phyloP scores from a whole-genome alignment of 2,888 invertebrate genomes.

The Eurytoma californica region DNA sequence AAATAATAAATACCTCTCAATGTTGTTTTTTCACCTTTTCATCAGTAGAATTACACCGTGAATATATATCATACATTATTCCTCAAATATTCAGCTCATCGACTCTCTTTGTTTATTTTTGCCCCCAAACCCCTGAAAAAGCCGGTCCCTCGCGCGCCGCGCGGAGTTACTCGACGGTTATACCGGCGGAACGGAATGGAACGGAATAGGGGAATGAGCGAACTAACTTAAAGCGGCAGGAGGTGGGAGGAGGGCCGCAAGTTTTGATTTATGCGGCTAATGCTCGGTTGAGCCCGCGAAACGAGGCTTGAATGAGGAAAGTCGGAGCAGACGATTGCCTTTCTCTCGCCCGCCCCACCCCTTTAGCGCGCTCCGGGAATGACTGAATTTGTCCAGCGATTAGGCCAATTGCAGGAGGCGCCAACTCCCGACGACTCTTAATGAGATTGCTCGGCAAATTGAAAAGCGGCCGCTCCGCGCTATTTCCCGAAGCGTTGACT shows the following conservation, averaged over 20 bases:
- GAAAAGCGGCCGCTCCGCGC: conserved; percentile 29
- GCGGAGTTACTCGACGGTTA: conserved; percentile 11
- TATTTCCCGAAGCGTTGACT: conserved; percentile 11
- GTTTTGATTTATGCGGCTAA: conserved; percentile 71
- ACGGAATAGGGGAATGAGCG: conserved; percentile 51
- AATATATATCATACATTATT: not conserved
- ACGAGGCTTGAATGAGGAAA: conserved; percentile 62
- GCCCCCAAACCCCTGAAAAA: not conserved
- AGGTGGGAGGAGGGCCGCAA: conserved; percentile 58
- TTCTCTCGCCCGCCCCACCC: conserved; percentile 19
- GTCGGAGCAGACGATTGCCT: conserved; percentile 53
- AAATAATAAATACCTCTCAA: not conserved
- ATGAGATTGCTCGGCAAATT: conserved; percentile 51
- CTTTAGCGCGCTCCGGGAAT: conserved; percentile 41
- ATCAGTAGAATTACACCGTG: no score
- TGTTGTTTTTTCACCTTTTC: not conserved
- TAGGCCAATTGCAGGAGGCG: conserved; percentile 62
- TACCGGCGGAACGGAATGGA: conserved; percentile 58
- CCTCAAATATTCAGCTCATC: not conserved
- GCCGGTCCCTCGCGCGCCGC: not conserved
- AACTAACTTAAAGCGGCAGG: conserved; percentile 61
- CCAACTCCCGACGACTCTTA: conserved; percentile 43
- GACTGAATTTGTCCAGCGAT: conserved; percentile 66
- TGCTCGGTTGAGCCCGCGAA: conserved; percentile 64
- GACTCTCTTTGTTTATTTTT: conserved; percentile 34